phyloP scores from a whole-genome alignment of 2,113 vertebrate species.

The Eretmochelys imbricata region DNA sequence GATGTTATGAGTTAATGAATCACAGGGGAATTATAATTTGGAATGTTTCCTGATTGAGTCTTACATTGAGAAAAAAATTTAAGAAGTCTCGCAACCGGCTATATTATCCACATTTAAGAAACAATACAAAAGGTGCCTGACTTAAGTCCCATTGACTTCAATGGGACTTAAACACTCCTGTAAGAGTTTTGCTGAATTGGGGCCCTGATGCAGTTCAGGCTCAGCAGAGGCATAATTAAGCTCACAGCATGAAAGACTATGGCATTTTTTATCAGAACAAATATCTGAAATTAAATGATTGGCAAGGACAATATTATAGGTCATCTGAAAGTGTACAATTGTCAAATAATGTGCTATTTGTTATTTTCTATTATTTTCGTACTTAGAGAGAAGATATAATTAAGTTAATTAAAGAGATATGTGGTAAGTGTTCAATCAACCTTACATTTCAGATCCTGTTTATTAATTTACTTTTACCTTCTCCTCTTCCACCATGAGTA shows the following conservation, averaged over 20 bases:
- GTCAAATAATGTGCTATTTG: conserved; percentile 20
- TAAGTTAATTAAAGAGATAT: conserved; percentile 92
- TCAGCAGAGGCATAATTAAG: neutral
- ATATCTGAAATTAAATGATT: neutral
- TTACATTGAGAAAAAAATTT: neutral
- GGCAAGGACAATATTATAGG: neutral
- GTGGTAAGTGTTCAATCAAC: conserved; percentile 81
- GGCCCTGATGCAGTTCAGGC: neutral
- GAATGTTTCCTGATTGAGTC: neutral
- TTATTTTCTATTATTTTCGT: conserved; percentile 17
- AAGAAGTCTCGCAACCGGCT: neutral
- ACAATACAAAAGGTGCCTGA: neutral
- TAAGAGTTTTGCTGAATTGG: neutral
- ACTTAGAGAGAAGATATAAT: conserved; percentile 90
- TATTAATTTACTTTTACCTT: neutral
- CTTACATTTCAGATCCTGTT: neutral
- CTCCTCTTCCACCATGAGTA: neutral
- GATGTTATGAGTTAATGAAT: neutral
- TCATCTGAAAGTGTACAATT: neutral
- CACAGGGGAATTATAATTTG: neutral
- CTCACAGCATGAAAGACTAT: neutral
- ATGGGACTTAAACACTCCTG: neutral
- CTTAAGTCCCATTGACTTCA: neutral
- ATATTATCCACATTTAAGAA: neutral
- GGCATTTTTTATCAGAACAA: neutral